phyloP scores from a whole-genome alignment of 2,797 vertebrate genomes.

The Enoplosus armatus region DNA sequence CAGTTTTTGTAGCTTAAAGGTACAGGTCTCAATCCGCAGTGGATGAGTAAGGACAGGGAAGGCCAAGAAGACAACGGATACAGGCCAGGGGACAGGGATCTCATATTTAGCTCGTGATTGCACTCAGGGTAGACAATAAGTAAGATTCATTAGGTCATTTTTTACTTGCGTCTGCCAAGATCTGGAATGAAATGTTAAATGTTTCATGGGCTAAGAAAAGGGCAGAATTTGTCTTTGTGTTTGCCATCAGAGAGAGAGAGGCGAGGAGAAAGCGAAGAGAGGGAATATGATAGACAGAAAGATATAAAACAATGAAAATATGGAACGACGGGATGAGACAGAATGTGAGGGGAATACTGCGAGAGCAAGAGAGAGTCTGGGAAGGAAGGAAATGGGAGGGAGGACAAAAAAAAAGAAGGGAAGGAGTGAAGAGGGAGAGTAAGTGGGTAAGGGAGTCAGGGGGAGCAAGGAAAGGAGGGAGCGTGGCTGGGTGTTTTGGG shows the following conservation, averaged over 20 bases:
- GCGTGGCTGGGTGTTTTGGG: conserved; percentile 89
- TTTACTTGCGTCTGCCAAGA: conserved; percentile 98
- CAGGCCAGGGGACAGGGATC: conserved; percentile 86
- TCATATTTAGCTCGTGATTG: conserved; percentile 94
- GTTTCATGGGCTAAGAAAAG: conserved; percentile 99
- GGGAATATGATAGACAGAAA: conserved; percentile 65
- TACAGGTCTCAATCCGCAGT: conserved; percentile 63
- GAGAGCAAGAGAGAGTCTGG: conserved; percentile 28
- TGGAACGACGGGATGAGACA: conserved; percentile 56
- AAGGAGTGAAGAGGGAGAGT: conserved; percentile 47
- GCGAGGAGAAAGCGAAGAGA: conserved; percentile 44
- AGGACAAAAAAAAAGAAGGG: conserved; percentile 38
- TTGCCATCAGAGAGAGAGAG: conserved; percentile 89
- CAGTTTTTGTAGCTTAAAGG: conserved; percentile 60
- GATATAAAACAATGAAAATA: conserved; percentile 69
- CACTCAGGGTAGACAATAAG: conserved; percentile 95
- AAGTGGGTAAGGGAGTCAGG: conserved; percentile 55
- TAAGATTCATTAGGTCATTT: conserved; percentile 99
- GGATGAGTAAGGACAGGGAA: conserved; percentile 66
- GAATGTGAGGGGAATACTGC: conserved; percentile 45
- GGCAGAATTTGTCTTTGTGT: conserved; percentile 99
- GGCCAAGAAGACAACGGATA: conserved; percentile 82
- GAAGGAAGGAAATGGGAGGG: conserved; percentile 41
- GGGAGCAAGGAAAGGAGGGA: conserved; percentile 64
- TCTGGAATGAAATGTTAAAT: conserved; percentile 99